A percentile compares a stretch with the other conserved stretches of the same genome.
Conservation (phyloP, 2,113 vertebrate genomes). For the Ptilonorhynchus violaceus region DNA sequence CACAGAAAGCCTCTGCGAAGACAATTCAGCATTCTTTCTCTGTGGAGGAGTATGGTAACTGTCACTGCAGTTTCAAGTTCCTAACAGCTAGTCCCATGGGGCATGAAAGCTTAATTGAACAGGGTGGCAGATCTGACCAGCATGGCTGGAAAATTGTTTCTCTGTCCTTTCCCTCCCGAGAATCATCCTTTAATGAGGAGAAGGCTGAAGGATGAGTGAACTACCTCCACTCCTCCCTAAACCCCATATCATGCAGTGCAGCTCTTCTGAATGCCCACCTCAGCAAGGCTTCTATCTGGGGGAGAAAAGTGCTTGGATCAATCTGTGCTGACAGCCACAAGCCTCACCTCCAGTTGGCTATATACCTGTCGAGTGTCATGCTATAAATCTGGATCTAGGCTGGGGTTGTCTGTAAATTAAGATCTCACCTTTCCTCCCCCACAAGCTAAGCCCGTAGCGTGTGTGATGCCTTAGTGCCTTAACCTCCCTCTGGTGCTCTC, state of each 20-base stretch:
- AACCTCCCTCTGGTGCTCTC: background rate
- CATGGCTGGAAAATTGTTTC: background rate
- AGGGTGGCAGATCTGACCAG: background rate
- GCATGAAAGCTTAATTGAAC: background rate
- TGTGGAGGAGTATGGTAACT: constrained; percentile 76
- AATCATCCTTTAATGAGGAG: background rate
- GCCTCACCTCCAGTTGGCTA: background rate
- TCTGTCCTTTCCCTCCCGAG: background rate
- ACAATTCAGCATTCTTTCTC: constrained; percentile 15
- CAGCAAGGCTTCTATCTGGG: background rate
- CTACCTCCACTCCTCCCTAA: background rate
- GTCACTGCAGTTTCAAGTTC: background rate
- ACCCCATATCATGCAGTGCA: background rate
- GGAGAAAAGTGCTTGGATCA: background rate
- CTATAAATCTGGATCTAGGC: background rate
- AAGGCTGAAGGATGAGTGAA: background rate
- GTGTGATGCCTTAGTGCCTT: background rate
- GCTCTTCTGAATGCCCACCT: background rate
- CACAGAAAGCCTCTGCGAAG: constrained; percentile 2
- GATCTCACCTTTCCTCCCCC: background rate
- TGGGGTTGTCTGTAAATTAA: background rate
- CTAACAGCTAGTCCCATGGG: background rate
- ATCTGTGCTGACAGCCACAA: background rate
- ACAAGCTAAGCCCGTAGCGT: background rate
- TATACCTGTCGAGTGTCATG: background rate